Evolutionary conservation across 2,888 invertebrate genomes (phyloP).

Genomic region (Tetranychus piercei): DNA sequence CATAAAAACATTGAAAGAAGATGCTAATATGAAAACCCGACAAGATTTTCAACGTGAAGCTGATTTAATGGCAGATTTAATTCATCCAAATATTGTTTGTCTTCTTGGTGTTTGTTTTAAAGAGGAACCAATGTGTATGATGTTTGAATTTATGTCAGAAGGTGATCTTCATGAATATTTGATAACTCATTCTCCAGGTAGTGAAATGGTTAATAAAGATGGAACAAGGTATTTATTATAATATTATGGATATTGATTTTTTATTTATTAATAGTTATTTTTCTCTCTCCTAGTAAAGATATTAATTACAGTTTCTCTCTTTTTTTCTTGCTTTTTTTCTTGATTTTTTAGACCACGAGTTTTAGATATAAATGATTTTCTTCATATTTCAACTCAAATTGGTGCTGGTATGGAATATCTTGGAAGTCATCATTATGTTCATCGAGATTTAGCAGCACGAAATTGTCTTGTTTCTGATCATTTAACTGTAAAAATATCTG

Average conservation of each 20-base stretch:
- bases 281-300: background rate
- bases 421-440: conserved; percentile 72
- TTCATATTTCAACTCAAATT: conserved; percentile 76
- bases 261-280: background rate
- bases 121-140: conserved; percentile 47
- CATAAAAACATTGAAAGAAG: conserved; percentile 59
- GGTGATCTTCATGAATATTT: conserved; percentile 93
- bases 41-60: conserved; percentile 64
- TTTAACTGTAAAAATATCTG: conserved; percentile 85
- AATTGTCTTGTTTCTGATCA: conserved; percentile 91
- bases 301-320: background rate
- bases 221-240: conserved; percentile 39
- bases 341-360: conserved; percentile 9
- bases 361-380: conserved; percentile 43
- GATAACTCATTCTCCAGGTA: conserved; percentile 60
- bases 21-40: conserved; percentile 53
- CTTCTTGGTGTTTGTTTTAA: conserved; percentile 45
- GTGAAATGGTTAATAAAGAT: background rate
- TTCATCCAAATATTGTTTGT: conserved; percentile 57
- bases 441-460: conserved; percentile 82
- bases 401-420: conserved; percentile 47
- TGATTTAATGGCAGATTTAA: conserved; percentile 62
- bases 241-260: background rate
- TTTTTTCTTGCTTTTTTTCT: background rate
- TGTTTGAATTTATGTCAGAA: conserved; percentile 91